A percentile compares a stretch with the other conserved stretches of the same genome.
These are phyloP conservation scores for Pachypanchax playfairii DNA, from an alignment of 2,113 vertebrate species.

Conservation along the genomic window DNA sequence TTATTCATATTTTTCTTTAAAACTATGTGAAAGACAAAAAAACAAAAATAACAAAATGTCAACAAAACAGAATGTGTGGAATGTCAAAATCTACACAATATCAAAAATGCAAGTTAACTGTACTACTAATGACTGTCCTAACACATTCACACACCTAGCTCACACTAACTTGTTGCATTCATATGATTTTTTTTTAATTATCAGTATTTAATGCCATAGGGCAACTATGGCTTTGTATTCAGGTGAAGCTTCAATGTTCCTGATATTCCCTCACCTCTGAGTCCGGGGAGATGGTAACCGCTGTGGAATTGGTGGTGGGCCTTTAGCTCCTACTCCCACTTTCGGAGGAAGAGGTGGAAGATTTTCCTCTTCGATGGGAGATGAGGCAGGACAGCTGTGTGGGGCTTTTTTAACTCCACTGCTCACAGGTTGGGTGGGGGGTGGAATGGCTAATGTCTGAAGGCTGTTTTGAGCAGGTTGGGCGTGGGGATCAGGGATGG, in stretches of 20 bases:
- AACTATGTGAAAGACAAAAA: too few relatives aligned
- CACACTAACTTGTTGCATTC: background rate
- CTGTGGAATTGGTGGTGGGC: conserved; percentile 55
- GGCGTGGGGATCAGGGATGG: background rate
- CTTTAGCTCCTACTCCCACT: conserved; percentile 64
- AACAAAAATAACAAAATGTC: too few relatives aligned
- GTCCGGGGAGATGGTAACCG: conserved; percentile 49
- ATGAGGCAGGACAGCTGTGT: conserved; percentile 12
- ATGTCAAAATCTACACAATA: too few relatives aligned
- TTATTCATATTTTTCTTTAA: background rate
- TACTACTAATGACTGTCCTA: too few relatives aligned
- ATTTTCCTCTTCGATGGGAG: conserved; percentile 4
- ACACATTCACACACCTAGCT: background rate
- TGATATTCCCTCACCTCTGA: conserved; percentile 65
- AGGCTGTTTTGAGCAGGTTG: conserved; percentile 24
- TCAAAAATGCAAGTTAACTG: too few relatives aligned
- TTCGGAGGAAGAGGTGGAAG: conserved; percentile 82
- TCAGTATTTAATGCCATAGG: background rate
- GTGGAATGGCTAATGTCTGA: conserved; percentile 40
- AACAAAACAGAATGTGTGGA: too few relatives aligned
- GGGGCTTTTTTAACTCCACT: conserved; percentile 20
- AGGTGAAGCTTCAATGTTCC: background rate
- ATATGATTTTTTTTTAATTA: too few relatives aligned
- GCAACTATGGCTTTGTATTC: background rate
- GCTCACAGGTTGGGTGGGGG: background rate